These are phyloP conservation scores for Tenthredo mesomela DNA, from an alignment of 2,888 invertebrate species.

Conservation along the genomic window DNA sequence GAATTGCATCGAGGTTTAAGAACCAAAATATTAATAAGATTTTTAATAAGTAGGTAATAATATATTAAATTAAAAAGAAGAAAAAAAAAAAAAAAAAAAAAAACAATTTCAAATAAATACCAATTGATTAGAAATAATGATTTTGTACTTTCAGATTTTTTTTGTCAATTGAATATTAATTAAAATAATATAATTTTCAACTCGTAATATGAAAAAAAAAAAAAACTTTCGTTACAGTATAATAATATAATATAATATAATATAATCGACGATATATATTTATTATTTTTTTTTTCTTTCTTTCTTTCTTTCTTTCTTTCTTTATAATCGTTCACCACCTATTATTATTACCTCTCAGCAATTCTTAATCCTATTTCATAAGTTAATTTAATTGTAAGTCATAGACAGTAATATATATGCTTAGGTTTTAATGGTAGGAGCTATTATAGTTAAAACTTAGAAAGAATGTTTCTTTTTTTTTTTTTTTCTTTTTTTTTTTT, in stretches of 20 bases:
- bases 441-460: conserved; percentile 64
- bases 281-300: too few relatives aligned
- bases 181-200: neutral
- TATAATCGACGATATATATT: conserved; percentile 20
- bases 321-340: conserved; percentile 1
- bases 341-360: neutral
- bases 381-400: conserved; percentile 9
- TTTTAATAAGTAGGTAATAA: neutral
- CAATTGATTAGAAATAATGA: conserved; percentile 26
- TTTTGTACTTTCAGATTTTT: conserved; percentile 24
- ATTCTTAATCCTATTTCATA: conserved; percentile 4
- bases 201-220: neutral
- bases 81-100: neutral
- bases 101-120: neutral
- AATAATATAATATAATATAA: neutral
- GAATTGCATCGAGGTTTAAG: neutral
- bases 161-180: neutral
- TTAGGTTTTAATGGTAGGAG: conserved; percentile 59
- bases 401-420: conserved; percentile 57
- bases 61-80: neutral
- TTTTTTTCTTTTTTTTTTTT: neutral
- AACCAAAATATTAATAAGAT: neutral
- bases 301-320: neutral
- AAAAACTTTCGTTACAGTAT: neutral
- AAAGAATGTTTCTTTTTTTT: conserved; percentile 52